Conservation (phyloP, 1,140 invertebrate species). For the Cydia pomonella region DNA sequence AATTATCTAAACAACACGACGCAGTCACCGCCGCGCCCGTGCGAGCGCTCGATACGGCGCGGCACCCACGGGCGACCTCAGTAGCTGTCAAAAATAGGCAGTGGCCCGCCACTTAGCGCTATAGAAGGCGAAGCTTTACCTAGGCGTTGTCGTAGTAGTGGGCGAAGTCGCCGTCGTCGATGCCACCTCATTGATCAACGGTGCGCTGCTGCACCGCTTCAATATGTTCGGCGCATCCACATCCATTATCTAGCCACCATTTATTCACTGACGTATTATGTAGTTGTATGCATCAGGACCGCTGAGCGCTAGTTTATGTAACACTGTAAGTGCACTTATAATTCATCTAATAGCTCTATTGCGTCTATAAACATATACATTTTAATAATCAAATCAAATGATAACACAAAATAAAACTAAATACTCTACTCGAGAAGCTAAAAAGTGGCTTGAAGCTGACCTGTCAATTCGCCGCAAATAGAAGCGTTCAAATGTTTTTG, state of each 20-base stretch:
- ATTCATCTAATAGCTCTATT: conserved; percentile 53
- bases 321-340: conserved; percentile 72
- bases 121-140: conserved; percentile 57
- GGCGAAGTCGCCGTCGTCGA: conserved; percentile 72
- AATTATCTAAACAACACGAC: conserved; percentile 19
- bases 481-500: conserved; percentile 15
- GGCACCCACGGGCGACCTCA: conserved; percentile 68
- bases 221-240: conserved; percentile 79
- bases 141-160: conserved; percentile 72
- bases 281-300: conserved; percentile 71
- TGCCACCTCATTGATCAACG: conserved; percentile 77
- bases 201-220: conserved; percentile 80
- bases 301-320: conserved; percentile 76
- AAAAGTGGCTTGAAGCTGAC: conserved; percentile 74
- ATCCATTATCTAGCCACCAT: conserved; percentile 80
- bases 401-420: conserved; percentile 70
- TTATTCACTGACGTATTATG: conserved; percentile 77
- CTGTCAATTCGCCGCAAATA: conserved; percentile 60
- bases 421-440: conserved; percentile 71
- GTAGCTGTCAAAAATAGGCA: conserved; percentile 75
- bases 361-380: conserved; percentile 60
- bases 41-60: conserved; percentile 38
- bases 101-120: conserved; percentile 20
- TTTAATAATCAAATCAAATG: conserved; percentile 59
- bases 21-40: not conserved